These are phyloP conservation scores for Malacoraja senta DNA, from an alignment of 2,797 vertebrate species.

Conservation along the genomic window DNA sequence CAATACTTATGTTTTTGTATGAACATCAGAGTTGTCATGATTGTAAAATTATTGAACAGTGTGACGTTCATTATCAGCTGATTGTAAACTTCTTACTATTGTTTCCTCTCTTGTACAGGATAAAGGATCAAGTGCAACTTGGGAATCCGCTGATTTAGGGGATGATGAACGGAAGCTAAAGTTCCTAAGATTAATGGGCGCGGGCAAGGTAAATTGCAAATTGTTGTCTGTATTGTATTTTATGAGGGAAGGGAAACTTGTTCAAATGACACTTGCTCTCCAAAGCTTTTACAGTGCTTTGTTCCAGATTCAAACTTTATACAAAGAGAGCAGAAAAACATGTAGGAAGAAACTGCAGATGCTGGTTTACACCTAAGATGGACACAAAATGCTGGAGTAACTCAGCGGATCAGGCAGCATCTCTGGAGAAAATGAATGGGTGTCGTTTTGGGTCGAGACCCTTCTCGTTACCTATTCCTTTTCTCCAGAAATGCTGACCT, in stretches of 20 bases:
- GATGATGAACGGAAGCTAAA: conserved; percentile 87
- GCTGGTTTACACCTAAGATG: too few relatives aligned
- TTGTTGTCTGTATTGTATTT: neutral
- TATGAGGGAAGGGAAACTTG: neutral
- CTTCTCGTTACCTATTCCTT: too few relatives aligned
- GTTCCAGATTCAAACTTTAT: neutral
- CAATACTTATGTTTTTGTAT: too few relatives aligned
- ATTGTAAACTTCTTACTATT: conserved; percentile 30
- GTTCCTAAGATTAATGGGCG: conserved; percentile 89
- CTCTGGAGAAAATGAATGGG: too few relatives aligned
- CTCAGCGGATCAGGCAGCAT: too few relatives aligned
- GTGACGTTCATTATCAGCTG: neutral
- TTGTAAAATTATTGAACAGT: neutral
- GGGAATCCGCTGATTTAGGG: conserved; percentile 81
- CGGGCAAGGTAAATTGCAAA: conserved; percentile 71
- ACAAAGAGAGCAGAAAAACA: neutral
- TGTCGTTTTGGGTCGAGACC: too few relatives aligned
- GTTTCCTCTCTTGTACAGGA: conserved; percentile 57
- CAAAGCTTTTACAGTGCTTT: neutral
- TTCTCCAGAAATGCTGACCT: too few relatives aligned
- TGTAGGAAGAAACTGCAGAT: too few relatives aligned
- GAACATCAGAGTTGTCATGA: neutral
- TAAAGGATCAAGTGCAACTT: conserved; percentile 66
- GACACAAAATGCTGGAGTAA: too few relatives aligned
- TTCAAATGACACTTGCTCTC: neutral